Base-by-base conservation (phyloP, 2,797 vertebrate species). In the Xenops minutus region DNA sequence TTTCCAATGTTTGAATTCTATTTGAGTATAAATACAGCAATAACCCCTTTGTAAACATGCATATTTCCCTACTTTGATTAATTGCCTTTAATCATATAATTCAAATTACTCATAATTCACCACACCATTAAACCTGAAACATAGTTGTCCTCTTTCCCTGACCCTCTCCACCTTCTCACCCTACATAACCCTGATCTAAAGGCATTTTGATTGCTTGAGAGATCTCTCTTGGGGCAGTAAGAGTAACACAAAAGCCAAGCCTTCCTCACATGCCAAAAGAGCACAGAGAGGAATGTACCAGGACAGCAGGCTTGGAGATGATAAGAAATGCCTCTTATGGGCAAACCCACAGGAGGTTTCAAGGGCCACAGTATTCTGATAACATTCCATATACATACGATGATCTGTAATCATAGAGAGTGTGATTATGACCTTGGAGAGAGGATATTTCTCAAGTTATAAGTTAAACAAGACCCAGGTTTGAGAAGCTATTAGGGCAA, bases 371-470 rank as follows among this genome's bases (percentile, higher is more conserved):
- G 15, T 5, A 39, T 30, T 39, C 55, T 51, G 22, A 7, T 29
- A 75, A 72, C 5, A 76, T 18, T 63, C 67, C 22, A 23, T 78
- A 43, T 23, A 26, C 10, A 9, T 43, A 32, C 2, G 4, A n/a
- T 41, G 30, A 24, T 23, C 30, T 2, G 5, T 37, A 59, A 10
- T 16, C 7, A 10, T 0, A 29, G 20, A 58, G n/a, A 46, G 10
- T 37, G 41, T 1, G 5, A 23, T 3, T 19, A 22, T 8, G 29
- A 66, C 58, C 59, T 12, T 52, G 39, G 27, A 62, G 52, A 92
- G 13, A 86, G 54, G 27, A 44, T 32, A 78, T 21, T 18, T 75
- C 46, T 49, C 58, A 55, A 63, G 58, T 43, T 55, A 21, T 3
- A 36, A 62, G 32, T 58, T 1, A 63, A 27, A 12, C n/a, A 85